Conservation (phyloP, 2,888 invertebrate species). For the Bursaphelenchus okinawaensis region DNA sequence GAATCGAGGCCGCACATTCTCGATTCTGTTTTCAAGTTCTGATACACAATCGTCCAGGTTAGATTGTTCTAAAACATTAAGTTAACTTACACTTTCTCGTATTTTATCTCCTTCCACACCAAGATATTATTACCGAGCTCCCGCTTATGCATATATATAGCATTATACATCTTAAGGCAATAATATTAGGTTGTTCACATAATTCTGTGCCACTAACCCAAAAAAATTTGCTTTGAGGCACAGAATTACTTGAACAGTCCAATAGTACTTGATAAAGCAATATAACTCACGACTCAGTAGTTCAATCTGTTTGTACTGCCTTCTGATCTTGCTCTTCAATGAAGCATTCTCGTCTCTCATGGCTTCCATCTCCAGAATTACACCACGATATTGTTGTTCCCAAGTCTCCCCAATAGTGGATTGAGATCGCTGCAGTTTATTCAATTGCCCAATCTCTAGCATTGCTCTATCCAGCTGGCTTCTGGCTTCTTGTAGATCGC, state of each 20-base stretch:
- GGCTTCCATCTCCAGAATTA: conserved; percentile 39
- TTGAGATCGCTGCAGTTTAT: conserved; percentile 43
- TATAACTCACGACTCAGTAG: conserved; percentile 37
- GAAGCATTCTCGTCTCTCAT: conserved; percentile 50
- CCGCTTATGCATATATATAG: too few relatives aligned
- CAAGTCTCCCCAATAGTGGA: conserved; percentile 43
- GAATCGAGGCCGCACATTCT: conserved; percentile 11
- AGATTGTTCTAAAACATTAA: conserved; percentile 26
- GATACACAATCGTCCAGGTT: conserved; percentile 28
- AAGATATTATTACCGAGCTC: too few relatives aligned
- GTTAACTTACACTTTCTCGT: conserved; percentile 2
- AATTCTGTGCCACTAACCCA: too few relatives aligned
- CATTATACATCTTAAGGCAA: too few relatives aligned
- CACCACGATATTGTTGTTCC: conserved; percentile 41
- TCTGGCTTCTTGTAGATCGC: conserved; percentile 33
- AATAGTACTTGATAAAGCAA: not conserved
- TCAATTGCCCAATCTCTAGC: conserved; percentile 38
- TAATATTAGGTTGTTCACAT: too few relatives aligned
- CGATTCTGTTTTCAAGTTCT: conserved; percentile 28
- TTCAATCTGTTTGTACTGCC: conserved; percentile 50
- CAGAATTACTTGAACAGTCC: too few relatives aligned
- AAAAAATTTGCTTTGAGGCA: too few relatives aligned
- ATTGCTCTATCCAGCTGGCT: conserved; percentile 43
- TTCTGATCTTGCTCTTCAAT: conserved; percentile 43
- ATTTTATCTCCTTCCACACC: not conserved